These are phyloP conservation scores for Hoplodrina blanda DNA, from an alignment of 2,888 invertebrate genomes.

Conservation along the genomic window DNA sequence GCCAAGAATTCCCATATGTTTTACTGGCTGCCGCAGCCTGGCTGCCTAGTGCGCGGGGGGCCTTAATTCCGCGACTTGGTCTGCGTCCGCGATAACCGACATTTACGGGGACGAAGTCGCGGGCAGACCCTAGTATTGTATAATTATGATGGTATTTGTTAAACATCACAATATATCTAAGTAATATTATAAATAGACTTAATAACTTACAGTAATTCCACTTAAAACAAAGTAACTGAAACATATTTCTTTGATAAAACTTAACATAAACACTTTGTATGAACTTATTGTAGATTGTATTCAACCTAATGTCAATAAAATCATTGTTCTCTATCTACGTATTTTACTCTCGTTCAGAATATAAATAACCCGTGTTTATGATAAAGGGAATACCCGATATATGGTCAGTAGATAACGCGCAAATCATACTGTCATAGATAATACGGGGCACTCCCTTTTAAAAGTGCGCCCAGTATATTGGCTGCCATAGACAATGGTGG, in stretches of 20 bases:
- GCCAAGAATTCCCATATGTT: no score
- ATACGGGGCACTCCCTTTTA: constrained; percentile 10
- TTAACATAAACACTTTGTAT: neutral
- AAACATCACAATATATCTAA: neutral
- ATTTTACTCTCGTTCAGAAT: neutral
- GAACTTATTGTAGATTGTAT: neutral
- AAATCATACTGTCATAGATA: constrained; percentile 8
- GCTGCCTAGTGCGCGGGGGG: no score
- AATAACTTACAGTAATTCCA: constrained; percentile 14
- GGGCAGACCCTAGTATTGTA: no score
- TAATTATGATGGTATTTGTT: no score
- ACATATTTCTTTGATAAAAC: neutral
- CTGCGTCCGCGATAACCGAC: no score
- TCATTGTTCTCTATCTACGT: neutral
- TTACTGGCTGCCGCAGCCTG: no score
- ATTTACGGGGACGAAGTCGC: no score
- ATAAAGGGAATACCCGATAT: constrained; percentile 18
- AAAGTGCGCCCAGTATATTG: neutral
- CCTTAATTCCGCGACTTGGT: no score
- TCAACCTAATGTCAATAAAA: neutral
- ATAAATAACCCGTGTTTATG: constrained; percentile 1
- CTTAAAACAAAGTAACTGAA: neutral
- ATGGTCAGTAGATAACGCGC: neutral
- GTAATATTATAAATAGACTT: neutral
- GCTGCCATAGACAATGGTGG: neutral